Evolutionary conservation across 2,797 vertebrate genomes (phyloP), one percentile per base, ranked within the genome.

Genomic region (Pipistrellus nathusii): DNA sequence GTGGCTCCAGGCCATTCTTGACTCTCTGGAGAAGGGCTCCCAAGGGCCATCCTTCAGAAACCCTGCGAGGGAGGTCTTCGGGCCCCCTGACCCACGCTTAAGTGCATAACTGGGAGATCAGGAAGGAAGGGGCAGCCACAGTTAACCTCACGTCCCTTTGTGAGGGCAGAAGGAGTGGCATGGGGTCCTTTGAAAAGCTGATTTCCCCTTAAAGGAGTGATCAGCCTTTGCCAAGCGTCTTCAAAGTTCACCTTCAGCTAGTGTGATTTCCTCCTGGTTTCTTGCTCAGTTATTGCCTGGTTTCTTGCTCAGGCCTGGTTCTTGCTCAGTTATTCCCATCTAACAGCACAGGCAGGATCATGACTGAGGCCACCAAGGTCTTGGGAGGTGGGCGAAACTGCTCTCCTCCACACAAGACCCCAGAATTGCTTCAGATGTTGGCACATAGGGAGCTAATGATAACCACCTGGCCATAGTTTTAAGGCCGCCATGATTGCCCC

Each of bases 161-260:
- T 13, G 0, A 12, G 12, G 14, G 2, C 48, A 32, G 30, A 84
- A 13, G 15, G 17, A 27, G 66, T 25, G 23, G 44, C 23, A n/a
- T 9, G 48, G 3, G 6, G 18, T 46, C 62, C 76, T 88, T 91
- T 77, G 20, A 35, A 46, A 85, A 87, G 83, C 73, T 93, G 94
- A 72, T 92, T 96, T 94, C 88, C 85, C 85, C 82, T 93, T 80
- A 82, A 76, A 85, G 87, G 44, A 94, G n/a, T 72, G 46, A 89
- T 96, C 82, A 73, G 48, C 51, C 88, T 94, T 93, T 96, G 90
- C 95, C 90, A 95, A 85, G 55, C 85, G 51, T 68, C 78, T 53
- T 75, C 25, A 80, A 85, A 51, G 38, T 82, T 82, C 91, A 85
- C 92, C 77, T 94, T 73, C 88, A 92, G 69, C 1, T 53, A n/a